These are phyloP conservation scores for Neogobius melanostomus DNA, from an alignment of 2,113 vertebrate species.

Conservation along the genomic window DNA sequence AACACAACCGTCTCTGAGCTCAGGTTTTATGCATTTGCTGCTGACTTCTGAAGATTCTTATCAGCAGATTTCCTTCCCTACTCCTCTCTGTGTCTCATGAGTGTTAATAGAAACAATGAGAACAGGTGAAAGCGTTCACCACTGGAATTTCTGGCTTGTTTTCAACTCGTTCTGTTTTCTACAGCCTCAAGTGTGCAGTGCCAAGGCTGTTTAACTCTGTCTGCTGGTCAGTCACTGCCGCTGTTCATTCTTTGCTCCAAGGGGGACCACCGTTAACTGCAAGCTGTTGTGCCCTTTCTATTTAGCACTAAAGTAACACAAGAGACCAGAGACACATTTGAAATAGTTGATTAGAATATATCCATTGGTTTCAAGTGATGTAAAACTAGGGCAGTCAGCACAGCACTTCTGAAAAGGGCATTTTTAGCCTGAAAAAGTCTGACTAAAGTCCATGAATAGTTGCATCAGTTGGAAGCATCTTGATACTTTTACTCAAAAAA, in stretches of 20 bases:
- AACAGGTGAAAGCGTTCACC: slow-evolving; percentile 68
- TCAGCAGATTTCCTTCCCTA: slow-evolving; percentile 20
- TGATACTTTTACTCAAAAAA: too few relatives aligned
- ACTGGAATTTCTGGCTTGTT: slow-evolving; percentile 63
- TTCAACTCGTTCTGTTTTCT: slow-evolving; percentile 59
- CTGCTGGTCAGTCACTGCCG: slow-evolving; percentile 15
- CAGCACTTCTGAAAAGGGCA: too few relatives aligned
- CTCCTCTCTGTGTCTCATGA: slow-evolving; percentile 12
- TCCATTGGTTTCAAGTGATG: background rate
- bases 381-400: background rate
- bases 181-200: slow-evolving; percentile 26
- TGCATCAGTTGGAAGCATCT: background rate
- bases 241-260: slow-evolving; percentile 13
- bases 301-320: background rate
- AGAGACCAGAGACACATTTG: background rate
- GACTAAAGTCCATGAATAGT: background rate
- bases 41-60: slow-evolving; percentile 8
- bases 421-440: background rate
- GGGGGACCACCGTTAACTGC: slow-evolving; percentile 5
- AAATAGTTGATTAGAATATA: slow-evolving; percentile 1
- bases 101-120: slow-evolving; percentile 41
- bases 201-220: slow-evolving; percentile 26
- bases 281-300: slow-evolving; percentile 8
- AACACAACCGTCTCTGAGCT: background rate
- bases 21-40: background rate